Conservation (phyloP, 2,888 invertebrate genomes). For the Agriopis leucophaearia region DNA sequence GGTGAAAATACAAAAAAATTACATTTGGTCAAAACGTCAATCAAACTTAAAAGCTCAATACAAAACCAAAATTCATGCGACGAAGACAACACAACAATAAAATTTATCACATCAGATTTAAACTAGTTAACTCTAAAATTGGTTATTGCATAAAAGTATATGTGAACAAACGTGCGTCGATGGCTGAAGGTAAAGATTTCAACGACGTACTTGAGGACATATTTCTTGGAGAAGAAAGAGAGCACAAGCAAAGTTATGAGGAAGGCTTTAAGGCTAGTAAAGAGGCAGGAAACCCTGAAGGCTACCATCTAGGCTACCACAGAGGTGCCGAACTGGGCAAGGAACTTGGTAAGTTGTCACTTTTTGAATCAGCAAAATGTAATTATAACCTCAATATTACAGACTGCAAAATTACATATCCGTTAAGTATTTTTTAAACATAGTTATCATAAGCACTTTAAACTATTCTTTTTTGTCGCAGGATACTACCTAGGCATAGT, state of each 20-base stretch:
- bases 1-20: no score
- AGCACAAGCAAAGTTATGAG: slow-evolving; percentile 87
- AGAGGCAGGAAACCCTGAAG: slow-evolving; percentile 88
- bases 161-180: slow-evolving; percentile 40
- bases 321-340: slow-evolving; percentile 91
- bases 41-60: no score
- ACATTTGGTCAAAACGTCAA: no score
- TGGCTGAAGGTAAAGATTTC: slow-evolving; percentile 87
- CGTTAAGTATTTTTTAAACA: background rate
- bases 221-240: slow-evolving; percentile 89
- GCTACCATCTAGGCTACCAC: slow-evolving; percentile 92
- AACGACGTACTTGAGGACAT: slow-evolving; percentile 92
- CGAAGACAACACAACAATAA: no score
- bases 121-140: no score
- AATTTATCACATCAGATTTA: background rate
- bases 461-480: slow-evolving; percentile 45
- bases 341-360: slow-evolving; percentile 84
- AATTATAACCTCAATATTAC: slow-evolving; percentile 18
- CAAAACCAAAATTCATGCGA: no score
- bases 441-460: background rate
- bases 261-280: slow-evolving; percentile 89
- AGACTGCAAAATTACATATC: no score
- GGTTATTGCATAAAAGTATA: background rate
- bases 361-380: background rate
- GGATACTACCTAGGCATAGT: slow-evolving; percentile 90